A percentile compares a stretch with the other conserved stretches of the same genome.
Conservation (phyloP, 64 coral and sea anemone species). For the Exaiptasia diaphana region DNA sequence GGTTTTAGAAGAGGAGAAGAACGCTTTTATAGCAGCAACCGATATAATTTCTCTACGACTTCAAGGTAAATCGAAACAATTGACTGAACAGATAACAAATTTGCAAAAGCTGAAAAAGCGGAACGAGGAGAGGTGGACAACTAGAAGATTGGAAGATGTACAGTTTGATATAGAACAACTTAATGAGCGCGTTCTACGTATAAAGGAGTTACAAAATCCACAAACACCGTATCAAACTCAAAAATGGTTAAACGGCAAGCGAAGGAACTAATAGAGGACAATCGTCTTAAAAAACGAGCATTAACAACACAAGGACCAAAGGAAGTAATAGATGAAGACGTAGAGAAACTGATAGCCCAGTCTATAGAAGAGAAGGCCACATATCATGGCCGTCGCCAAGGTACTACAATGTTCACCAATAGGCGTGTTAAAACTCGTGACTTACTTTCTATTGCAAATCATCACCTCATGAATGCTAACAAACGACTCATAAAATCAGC, state of each 20-base stretch:
- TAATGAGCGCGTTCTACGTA: background rate
- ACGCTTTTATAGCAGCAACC: background rate
- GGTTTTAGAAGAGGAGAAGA: constrained; percentile 8
- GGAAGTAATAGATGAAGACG: constrained; percentile 25
- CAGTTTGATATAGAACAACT: too few species aligned
- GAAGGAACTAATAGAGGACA: constrained; percentile 5
- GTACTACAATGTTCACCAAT: constrained; percentile 59
- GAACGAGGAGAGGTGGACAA: too few species aligned
- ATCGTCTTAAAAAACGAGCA: constrained; percentile 30
- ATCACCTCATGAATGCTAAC: background rate
- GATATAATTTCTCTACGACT: background rate
- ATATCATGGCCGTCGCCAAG: constrained; percentile 61
- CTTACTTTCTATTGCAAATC: constrained; percentile 57
- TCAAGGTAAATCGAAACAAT: too few species aligned
- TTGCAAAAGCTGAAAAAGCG: background rate
- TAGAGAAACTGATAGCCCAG: constrained; percentile 68
- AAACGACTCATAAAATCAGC: constrained; percentile 33
- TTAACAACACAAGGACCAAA: background rate
- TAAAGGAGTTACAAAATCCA: background rate
- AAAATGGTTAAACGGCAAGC: constrained; percentile 43
- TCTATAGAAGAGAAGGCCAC: constrained; percentile 59
- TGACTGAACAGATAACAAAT: too few species aligned
- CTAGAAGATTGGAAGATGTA: too few species aligned
- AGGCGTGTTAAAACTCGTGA: constrained; percentile 48
- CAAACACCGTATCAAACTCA: too few species aligned